phyloP scores from a whole-genome alignment of 2,888 invertebrate species.

The Dryobota labecula region DNA sequence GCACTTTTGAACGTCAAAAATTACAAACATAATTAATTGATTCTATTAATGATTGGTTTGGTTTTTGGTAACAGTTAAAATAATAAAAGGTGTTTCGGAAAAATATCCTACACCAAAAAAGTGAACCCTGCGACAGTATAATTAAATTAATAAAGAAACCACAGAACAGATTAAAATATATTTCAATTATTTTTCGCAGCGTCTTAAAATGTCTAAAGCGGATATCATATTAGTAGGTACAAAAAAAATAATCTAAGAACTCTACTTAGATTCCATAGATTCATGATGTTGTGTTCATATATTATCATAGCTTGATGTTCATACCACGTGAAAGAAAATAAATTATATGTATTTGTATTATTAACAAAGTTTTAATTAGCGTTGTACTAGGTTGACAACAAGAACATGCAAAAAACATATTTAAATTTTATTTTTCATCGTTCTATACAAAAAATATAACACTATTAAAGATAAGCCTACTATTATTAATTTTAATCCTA shows the following conservation, averaged over 20 bases:
- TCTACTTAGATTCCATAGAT: neutral
- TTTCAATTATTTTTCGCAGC: neutral
- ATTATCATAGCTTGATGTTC: neutral
- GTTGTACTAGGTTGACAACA: neutral
- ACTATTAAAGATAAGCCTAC: constrained; percentile 12
- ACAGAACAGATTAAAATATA: neutral
- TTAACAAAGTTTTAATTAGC: neutral
- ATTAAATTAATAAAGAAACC: neutral
- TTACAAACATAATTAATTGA: too few relatives aligned
- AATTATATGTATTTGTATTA: too few relatives aligned
- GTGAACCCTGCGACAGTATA: neutral
- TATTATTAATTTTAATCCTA: constrained; percentile 8
- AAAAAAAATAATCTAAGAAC: neutral
- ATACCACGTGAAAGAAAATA: too few relatives aligned
- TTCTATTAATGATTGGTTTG: too few relatives aligned
- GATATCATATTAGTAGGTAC: neutral
- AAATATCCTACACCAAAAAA: neutral
- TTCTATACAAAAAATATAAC: neutral
- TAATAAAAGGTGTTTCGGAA: neutral
- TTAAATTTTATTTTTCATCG: neutral
- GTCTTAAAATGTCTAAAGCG: neutral
- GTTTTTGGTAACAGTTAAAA: neutral
- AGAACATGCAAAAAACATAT: neutral
- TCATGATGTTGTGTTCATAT: neutral
- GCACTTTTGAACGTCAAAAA: too few relatives aligned